Evolutionary conservation across 2,797 vertebrate genomes (phyloP).

Genomic region (Scarus forsteni): DNA sequence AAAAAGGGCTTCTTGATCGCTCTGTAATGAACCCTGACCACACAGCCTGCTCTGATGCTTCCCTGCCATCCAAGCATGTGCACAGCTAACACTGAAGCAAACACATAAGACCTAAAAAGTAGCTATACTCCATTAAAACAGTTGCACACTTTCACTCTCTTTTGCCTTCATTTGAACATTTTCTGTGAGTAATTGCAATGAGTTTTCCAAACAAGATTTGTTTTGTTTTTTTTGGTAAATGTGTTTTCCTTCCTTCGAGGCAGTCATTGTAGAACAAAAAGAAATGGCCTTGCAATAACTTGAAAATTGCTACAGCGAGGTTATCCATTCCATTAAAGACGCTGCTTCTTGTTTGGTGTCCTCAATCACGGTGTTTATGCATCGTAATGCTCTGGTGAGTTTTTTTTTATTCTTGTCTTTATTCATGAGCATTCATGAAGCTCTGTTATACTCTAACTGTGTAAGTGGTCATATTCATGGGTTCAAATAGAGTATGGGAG

Average conservation of each 20-base stretch:
- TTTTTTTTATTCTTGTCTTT: background rate
- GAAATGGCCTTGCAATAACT: background rate
- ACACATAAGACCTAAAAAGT: conserved; percentile 1
- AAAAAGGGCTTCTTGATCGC: conserved; percentile 24
- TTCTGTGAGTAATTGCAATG: background rate
- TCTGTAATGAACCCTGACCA: conserved; percentile 55
- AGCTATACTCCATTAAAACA: background rate
- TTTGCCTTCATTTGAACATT: background rate
- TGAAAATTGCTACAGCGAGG: background rate
- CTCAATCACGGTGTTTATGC: background rate
- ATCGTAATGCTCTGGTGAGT: background rate
- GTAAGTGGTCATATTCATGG: background rate
- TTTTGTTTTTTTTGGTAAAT: conserved; percentile 1
- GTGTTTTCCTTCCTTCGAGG: background rate
- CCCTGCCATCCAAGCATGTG: conserved; percentile 14
- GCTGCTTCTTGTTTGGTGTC: too few species aligned
- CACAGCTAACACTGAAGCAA: conserved; percentile 10
- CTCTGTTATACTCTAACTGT: too few species aligned
- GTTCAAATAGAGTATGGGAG: too few species aligned
- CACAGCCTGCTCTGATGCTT: conserved; percentile 41
- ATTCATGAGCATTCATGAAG: background rate
- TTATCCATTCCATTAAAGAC: background rate
- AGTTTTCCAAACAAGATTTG: background rate
- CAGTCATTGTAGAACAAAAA: background rate
- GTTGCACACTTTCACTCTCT: background rate